These are phyloP conservation scores for Stigmatopora argus DNA, from an alignment of 2,113 vertebrate species.

Conservation along the genomic window DNA sequence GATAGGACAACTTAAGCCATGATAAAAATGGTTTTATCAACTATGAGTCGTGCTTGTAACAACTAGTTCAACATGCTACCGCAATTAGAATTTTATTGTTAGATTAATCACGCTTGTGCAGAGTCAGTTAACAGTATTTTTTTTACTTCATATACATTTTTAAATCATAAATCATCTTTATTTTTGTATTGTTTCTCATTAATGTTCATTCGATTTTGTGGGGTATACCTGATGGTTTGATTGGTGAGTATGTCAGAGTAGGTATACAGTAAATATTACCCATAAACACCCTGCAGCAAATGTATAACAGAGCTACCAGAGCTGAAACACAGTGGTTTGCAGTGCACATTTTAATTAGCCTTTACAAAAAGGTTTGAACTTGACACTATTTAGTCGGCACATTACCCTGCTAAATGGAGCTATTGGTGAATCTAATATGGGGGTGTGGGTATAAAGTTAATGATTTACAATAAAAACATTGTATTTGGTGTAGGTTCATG, in stretches of 20 bases:
- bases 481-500: constrained; percentile 28
- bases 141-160: background rate
- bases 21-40: background rate
- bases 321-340: background rate
- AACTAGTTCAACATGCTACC: background rate
- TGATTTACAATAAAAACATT: constrained; percentile 8
- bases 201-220: background rate
- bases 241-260: background rate
- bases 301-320: background rate
- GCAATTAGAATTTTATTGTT: background rate
- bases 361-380: constrained; percentile 5
- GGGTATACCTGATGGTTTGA: background rate
- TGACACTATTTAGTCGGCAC: constrained; percentile 8
- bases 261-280: background rate
- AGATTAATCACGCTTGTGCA: background rate
- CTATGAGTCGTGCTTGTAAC: background rate
- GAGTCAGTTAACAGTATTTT: background rate
- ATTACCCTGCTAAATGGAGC: constrained; percentile 8
- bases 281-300: background rate
- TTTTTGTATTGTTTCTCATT: background rate
- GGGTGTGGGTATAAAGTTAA: background rate
- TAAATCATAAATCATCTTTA: background rate
- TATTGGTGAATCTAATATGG: background rate
- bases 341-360: constrained; percentile 9
- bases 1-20: too few relatives aligned